Evolutionary conservation across 2,888 invertebrate species (phyloP).

Genomic region (Siphlonurus alternatus): DNA sequence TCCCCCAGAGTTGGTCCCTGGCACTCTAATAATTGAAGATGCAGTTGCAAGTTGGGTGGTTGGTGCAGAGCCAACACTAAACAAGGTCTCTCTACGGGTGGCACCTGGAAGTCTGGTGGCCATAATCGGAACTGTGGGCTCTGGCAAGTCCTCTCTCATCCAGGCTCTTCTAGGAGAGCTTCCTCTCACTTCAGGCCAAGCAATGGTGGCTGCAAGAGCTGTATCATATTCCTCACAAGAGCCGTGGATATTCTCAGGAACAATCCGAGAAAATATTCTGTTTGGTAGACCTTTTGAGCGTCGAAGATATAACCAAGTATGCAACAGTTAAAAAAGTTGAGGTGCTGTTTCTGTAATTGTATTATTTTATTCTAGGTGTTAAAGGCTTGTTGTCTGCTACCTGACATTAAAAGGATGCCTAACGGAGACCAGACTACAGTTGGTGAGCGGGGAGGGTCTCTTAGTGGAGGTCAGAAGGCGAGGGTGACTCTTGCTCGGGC

Average conservation of each 20-base stretch:
- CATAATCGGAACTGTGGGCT: slow-evolving; percentile 20
- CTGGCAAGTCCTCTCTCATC: slow-evolving; percentile 32
- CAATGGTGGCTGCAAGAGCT: slow-evolving; percentile 39
- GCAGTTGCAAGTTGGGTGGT: slow-evolving; percentile 16
- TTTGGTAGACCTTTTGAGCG: slow-evolving; percentile 62
- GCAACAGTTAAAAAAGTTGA: not conserved
- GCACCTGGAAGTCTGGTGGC: slow-evolving; percentile 28
- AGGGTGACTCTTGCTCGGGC: slow-evolving; percentile 52
- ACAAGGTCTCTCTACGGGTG: slow-evolving; percentile 44
- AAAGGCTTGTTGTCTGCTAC: slow-evolving; percentile 41
- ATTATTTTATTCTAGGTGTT: slow-evolving; percentile 33
- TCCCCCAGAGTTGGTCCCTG: not conserved
- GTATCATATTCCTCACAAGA: slow-evolving; percentile 60
- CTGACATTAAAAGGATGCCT: slow-evolving; percentile 52
- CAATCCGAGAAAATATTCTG: slow-evolving; percentile 80
- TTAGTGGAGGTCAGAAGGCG: slow-evolving; percentile 69
- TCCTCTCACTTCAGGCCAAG: slow-evolving; percentile 37
- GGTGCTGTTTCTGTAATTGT: not conserved
- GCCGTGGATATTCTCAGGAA: slow-evolving; percentile 59
- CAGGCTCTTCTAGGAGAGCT: slow-evolving; percentile 57
- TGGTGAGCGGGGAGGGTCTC: slow-evolving; percentile 59
- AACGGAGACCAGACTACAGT: slow-evolving; percentile 56
- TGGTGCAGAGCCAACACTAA: slow-evolving; percentile 36
- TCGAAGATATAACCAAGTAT: slow-evolving; percentile 22
- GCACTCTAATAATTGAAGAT: slow-evolving; percentile 8